Evolutionary conservation across 2,113 vertebrate genomes (phyloP), one percentile per base, ranked within the genome.

Genomic region (Melanocharis versteri): DNA sequence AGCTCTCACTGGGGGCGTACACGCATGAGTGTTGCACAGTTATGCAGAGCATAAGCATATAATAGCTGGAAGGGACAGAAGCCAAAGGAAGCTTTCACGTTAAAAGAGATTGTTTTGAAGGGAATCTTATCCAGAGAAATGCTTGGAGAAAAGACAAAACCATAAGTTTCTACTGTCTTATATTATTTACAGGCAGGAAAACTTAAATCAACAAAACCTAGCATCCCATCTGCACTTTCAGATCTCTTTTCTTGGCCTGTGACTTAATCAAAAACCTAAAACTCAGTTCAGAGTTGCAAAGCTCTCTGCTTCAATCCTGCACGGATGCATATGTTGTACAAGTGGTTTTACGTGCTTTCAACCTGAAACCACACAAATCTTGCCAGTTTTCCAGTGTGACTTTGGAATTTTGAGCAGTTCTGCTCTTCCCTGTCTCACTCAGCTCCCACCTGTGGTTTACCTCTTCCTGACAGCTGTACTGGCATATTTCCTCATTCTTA

Each of bases 1-100:
- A 81, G 15, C 20, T 76, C 15, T 0, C 1, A 1, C 26, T 0
- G 0, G 7, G 20, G 24, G 6, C 2, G 50, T 56, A 31, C 1
- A 3, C 31, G 18, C 30, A 1, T 12, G 37, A 28, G 10, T 9
- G 11, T 39, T 80, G 26, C 37, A 65, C 8, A 45, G 39, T 13
- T 64, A 45, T 30, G 42, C 42, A 48, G 24, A 57, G 22, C 19
- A 1, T 10, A 58, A 39, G 13, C 8, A 7, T 42, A 60, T 33
- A 44, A 54, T 11, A 69, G 30, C 23, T 33, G 33, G 27, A 85
- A 22, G 33, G 6, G 6, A 45, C 45, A 85, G 8, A 68, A 82
- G 50, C 6, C 79, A 70, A 71, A n/a, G 23, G 39, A 60, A 64
- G 4, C 2, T 83, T 79, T 79, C 7, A 18, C 4, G 1, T n/a